Evolutionary conservation across 2,113 vertebrate genomes (phyloP).

Genomic region (Corythoichthys haematopterus): DNA sequence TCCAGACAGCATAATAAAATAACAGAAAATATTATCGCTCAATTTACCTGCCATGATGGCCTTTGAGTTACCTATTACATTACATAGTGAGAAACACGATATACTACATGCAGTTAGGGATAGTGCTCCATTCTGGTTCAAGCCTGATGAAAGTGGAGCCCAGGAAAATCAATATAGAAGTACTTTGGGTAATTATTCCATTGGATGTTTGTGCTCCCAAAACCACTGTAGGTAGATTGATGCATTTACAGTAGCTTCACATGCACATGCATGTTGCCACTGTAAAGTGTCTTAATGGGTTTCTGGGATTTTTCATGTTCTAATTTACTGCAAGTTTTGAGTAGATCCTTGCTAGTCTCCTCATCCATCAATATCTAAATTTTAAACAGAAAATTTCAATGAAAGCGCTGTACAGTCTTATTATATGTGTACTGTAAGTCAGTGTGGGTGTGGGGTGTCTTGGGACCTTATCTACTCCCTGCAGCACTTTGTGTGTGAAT

Average conservation of each 20-base stretch:
- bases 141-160: constrained; percentile 30
- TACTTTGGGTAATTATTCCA: constrained; percentile 42
- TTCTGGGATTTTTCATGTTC: constrained; percentile 28
- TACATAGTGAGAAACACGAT: background rate
- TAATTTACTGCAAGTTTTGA: constrained; percentile 8
- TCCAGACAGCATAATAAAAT: background rate
- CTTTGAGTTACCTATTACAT: background rate
- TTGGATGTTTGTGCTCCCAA: constrained; percentile 25
- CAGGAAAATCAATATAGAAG: constrained; percentile 51
- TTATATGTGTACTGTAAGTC: constrained; percentile 21
- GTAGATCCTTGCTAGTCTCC: background rate
- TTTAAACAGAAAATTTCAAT: background rate
- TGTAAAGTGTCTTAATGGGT: background rate
- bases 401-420: background rate
- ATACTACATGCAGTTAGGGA: background rate
- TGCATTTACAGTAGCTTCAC: constrained; percentile 34
- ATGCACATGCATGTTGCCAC: background rate
- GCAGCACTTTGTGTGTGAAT: constrained; percentile 43
- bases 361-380: background rate
- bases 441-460: constrained; percentile 39
- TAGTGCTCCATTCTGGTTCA: constrained; percentile 17
- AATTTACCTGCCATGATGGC: background rate
- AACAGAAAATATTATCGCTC: background rate
- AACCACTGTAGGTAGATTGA: constrained; percentile 6
- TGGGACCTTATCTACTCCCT: constrained; percentile 62